Evolutionary conservation across 2,113 vertebrate genomes (phyloP).

Genomic region (Micronycteris hirsuta): DNA sequence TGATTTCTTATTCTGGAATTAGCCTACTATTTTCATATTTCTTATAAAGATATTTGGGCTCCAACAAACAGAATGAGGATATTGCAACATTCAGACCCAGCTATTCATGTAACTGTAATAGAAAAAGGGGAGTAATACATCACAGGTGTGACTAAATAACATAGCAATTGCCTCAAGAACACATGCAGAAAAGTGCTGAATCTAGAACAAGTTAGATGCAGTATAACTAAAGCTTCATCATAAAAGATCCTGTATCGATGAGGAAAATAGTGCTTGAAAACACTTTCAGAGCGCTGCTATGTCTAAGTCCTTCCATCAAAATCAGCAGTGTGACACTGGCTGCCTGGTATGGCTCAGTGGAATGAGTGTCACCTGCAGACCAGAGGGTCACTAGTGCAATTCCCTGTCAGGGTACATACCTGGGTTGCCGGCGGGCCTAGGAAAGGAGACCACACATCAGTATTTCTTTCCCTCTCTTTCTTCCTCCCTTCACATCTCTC

Average conservation of each 20-base stretch:
- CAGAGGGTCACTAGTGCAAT: too few relatives aligned
- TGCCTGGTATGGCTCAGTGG: too few relatives aligned
- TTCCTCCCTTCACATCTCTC: too few relatives aligned
- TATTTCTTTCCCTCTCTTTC: too few relatives aligned
- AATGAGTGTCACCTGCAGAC: too few relatives aligned
- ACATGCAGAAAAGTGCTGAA: background rate
- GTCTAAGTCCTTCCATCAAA: slow-evolving; percentile 29
- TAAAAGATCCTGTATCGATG: background rate
- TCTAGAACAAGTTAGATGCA: background rate
- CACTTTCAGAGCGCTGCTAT: background rate
- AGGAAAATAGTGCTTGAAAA: background rate
- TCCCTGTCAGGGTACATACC: too few relatives aligned
- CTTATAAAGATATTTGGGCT: background rate
- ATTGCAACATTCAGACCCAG: background rate
- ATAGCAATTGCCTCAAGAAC: background rate
- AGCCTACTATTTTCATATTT: slow-evolving; percentile 1
- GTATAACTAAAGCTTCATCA: background rate
- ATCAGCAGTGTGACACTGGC: background rate
- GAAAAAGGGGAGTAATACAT: background rate
- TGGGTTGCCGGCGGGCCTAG: too few relatives aligned
- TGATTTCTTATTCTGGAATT: background rate
- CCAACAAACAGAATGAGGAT: background rate
- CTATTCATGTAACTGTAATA: background rate
- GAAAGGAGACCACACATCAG: too few relatives aligned
- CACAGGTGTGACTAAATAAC: background rate